Conservation (phyloP, 2,888 invertebrate species). For the Hydrotaea diabolus region DNA sequence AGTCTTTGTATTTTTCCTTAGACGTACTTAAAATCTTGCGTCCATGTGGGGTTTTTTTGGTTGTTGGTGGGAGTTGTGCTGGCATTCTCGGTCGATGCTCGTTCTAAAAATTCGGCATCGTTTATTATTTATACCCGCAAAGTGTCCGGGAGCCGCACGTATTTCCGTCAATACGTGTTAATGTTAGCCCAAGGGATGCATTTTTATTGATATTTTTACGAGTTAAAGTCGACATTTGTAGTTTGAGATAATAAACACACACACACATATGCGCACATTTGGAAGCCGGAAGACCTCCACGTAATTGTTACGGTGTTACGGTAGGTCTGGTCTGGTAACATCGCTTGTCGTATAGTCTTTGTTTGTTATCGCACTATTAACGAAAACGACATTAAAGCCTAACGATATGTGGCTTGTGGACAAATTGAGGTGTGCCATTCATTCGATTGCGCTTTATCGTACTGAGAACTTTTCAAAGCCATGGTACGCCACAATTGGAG, state of each 20-base stretch:
- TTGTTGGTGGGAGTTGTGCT: not conserved
- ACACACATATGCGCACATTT: not conserved
- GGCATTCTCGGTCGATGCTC: not conserved
- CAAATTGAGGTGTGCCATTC: too few species aligned
- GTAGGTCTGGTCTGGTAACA: not conserved
- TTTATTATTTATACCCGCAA: constrained; percentile 28
- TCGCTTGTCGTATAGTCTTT: too few species aligned
- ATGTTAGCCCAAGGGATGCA: constrained; percentile 21
- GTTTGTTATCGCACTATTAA: too few species aligned
- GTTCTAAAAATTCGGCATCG: not conserved
- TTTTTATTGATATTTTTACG: constrained; percentile 24
- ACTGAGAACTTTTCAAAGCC: too few species aligned
- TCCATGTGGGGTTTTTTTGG: not conserved
- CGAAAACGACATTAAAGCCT: too few species aligned
- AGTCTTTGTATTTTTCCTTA: not conserved
- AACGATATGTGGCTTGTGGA: too few species aligned
- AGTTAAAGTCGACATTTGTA: not conserved
- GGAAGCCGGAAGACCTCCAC: not conserved
- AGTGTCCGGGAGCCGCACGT: not conserved
- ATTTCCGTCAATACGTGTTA: constrained; percentile 33
- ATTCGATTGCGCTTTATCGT: too few species aligned
- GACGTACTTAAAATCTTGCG: not conserved
- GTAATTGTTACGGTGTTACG: not conserved
- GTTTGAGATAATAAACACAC: not conserved
- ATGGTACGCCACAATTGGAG: too few species aligned